Percentiles rank a stretch among this genome's conserved stretches.
These are phyloP conservation scores for Prorops nasuta DNA, from an alignment of 1,140 invertebrate species.

Conservation along the genomic window DNA sequence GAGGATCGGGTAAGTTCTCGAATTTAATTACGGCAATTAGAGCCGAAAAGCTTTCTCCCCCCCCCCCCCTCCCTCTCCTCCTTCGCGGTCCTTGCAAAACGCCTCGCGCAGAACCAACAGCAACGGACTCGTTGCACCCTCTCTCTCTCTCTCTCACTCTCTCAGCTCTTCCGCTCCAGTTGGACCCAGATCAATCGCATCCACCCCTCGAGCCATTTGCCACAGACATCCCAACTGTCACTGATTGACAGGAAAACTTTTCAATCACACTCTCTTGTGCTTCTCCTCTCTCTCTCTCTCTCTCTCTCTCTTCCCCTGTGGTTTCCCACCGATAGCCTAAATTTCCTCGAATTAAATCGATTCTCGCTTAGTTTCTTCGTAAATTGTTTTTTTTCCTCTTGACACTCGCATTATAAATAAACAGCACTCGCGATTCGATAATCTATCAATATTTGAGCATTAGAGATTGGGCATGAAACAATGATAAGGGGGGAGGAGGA, in stretches of 20 bases:
- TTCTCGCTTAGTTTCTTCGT: no score
- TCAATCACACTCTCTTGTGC: slow-evolving; percentile 24
- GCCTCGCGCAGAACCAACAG: no score
- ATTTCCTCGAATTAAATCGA: no score
- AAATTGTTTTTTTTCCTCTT: no score
- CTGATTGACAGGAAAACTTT: slow-evolving; percentile 48
- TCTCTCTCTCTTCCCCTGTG: neutral
- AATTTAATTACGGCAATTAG: slow-evolving; percentile 52
- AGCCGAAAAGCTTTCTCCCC: slow-evolving; percentile 38
- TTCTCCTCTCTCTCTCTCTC: neutral
- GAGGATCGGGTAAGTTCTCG: slow-evolving; percentile 45
- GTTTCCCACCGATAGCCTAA: no score
- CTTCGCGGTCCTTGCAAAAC: neutral
- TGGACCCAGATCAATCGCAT: slow-evolving; percentile 12
- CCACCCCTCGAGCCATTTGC: slow-evolving; percentile 32
- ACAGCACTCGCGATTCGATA: no score
- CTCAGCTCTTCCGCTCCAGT: slow-evolving; percentile 1
- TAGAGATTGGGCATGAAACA: no score
- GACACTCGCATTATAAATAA: no score
- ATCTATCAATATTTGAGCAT: no score
- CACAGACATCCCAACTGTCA: slow-evolving; percentile 26
- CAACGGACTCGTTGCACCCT: no score
- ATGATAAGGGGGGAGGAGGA: no score
- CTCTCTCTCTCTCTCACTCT: no score
- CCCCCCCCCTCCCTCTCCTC: neutral